Evolutionary conservation across 2,113 vertebrate species (phyloP).

Genomic region (Gymnogyps californianus): DNA sequence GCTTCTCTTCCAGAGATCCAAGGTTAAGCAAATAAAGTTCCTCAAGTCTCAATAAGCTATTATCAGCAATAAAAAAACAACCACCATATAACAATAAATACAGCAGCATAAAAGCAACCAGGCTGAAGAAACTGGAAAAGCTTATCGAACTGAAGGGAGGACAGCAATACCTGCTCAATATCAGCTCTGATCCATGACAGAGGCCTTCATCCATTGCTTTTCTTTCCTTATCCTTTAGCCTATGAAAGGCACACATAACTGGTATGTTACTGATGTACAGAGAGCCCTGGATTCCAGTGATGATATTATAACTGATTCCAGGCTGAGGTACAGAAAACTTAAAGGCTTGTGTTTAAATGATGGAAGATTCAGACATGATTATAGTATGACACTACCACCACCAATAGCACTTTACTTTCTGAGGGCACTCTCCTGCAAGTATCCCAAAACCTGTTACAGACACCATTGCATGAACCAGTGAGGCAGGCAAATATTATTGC

Average conservation of each 20-base stretch:
- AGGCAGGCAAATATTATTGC: not conserved
- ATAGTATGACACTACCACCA: not conserved
- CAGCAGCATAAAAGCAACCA: slow-evolving; percentile 25
- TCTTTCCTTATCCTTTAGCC: not conserved
- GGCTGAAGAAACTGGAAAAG: slow-evolving; percentile 17
- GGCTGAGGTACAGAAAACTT: not conserved
- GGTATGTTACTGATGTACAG: not conserved
- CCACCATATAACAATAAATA: slow-evolving; percentile 45
- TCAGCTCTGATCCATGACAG: not conserved
- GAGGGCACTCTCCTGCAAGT: not conserved
- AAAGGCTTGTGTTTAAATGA: not conserved
- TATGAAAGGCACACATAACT: not conserved
- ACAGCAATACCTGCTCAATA: not conserved
- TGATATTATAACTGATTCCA: not conserved
- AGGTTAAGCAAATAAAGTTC: slow-evolving; percentile 68
- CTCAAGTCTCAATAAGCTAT: slow-evolving; percentile 44
- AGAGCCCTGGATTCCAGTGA: not conserved
- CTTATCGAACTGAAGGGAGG: not conserved
- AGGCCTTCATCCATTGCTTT: not conserved
- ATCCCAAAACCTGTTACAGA: not conserved
- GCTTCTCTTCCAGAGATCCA: slow-evolving; percentile 45
- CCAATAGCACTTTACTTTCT: not conserved
- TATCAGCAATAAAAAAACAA: slow-evolving; percentile 46
- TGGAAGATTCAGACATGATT: not conserved
- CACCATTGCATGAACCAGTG: not conserved